Conservation (phyloP, 2,888 invertebrate species). For the Heliconius hortense region DNA sequence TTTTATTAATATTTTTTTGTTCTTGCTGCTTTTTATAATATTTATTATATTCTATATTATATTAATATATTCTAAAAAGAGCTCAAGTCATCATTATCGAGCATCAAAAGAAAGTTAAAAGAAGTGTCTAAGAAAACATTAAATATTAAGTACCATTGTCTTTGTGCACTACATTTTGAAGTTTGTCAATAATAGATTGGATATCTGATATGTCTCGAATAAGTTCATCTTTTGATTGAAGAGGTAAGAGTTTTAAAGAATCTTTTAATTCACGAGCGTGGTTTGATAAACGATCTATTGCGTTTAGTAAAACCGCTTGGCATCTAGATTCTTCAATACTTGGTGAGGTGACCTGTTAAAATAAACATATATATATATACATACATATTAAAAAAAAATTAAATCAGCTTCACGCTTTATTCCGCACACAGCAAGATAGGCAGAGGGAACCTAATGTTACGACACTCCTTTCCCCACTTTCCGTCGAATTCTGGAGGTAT, state of each 20-base stretch:
- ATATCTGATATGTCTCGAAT: slow-evolving; percentile 11
- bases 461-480: too few species aligned
- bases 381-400: too few species aligned
- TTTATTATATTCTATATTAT: too few species aligned
- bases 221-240: slow-evolving; percentile 18
- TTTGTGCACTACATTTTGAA: slow-evolving; percentile 8
- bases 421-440: too few species aligned
- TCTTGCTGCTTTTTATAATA: too few species aligned
- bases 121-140: not conserved
- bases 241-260: slow-evolving; percentile 20
- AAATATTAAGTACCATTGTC: slow-evolving; percentile 14
- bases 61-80: not conserved
- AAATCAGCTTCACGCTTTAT: too few species aligned
- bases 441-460: too few species aligned
- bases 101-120: not conserved
- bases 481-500: too few species aligned
- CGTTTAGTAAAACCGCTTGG: slow-evolving; percentile 44
- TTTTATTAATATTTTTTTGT: not conserved
- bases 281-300: slow-evolving; percentile 45
- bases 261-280: slow-evolving; percentile 43
- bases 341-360: slow-evolving; percentile 50
- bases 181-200: slow-evolving; percentile 13
- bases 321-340: slow-evolving; percentile 48
- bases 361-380: too few species aligned
- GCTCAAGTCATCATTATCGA: not conserved